phyloP scores from a whole-genome alignment of 2,113 vertebrate species.

The Phodopus roborovskii region DNA sequence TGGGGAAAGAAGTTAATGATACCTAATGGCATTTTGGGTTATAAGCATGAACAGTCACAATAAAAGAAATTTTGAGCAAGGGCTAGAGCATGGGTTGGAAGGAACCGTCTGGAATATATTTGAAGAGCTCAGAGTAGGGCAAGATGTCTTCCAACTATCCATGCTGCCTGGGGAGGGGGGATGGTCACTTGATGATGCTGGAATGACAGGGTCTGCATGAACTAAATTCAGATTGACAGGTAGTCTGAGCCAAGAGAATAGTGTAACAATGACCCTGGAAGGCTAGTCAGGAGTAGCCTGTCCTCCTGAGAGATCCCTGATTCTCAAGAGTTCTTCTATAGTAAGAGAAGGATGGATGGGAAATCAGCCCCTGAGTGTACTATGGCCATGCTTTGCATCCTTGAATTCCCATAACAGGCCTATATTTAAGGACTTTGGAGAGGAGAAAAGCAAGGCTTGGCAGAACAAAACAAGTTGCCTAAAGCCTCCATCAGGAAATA shows the following conservation, averaged over 20 bases:
- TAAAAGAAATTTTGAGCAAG: background rate
- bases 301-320: background rate
- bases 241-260: background rate
- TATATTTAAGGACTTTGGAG: background rate
- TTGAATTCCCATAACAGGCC: background rate
- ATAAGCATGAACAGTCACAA: background rate
- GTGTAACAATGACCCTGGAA: background rate
- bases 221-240: background rate
- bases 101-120: background rate
- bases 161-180: background rate
- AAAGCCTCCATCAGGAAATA: background rate
- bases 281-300: background rate
- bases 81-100: background rate
- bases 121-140: background rate
- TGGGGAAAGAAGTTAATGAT: conserved; percentile 14
- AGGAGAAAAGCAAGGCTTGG: conserved; percentile 4
- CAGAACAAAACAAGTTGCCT: background rate
- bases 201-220: background rate
- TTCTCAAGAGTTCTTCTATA: background rate
- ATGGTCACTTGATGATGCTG: background rate
- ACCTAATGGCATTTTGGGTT: background rate
- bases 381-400: background rate
- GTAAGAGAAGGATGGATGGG: too few relatives aligned
- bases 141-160: background rate
- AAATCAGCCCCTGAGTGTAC: background rate